phyloP scores from a whole-genome alignment of 2,113 vertebrate species.

The Corydoras sp. region DNA sequence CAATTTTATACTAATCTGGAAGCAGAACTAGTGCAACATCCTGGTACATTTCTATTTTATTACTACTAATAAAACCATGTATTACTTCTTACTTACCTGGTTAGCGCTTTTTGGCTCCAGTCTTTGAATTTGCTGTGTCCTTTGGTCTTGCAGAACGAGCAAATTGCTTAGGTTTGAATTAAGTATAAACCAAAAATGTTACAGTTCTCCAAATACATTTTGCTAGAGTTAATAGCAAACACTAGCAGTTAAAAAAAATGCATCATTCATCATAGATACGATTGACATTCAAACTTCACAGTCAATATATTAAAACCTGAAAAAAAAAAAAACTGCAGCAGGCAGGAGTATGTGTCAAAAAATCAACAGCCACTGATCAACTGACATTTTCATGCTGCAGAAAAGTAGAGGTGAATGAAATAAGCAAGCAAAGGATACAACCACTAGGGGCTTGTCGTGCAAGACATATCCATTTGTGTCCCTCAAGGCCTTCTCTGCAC shows the following conservation, averaged over 20 bases:
- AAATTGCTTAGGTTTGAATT: conserved; percentile 76
- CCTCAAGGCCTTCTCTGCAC: conserved; percentile 86
- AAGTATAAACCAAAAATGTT: conserved; percentile 45
- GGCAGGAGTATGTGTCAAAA: neutral
- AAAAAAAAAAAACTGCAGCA: neutral
- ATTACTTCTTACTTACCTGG: conserved; percentile 4
- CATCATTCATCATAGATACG: neutral
- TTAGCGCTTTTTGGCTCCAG: conserved; percentile 47
- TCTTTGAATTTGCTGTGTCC: conserved; percentile 65
- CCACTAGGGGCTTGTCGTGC: conserved; percentile 88
- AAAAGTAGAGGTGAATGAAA: neutral
- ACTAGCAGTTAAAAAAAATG: conserved; percentile 17
- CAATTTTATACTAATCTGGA: too few relatives aligned
- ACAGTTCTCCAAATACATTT: neutral
- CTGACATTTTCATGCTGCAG: neutral
- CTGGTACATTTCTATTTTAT: neutral
- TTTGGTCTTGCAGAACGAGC: conserved; percentile 94
- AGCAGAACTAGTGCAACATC: too few relatives aligned
- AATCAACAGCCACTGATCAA: neutral
- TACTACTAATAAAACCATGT: neutral
- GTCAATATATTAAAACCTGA: neutral
- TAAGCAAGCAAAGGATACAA: conserved; percentile 82
- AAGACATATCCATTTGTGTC: conserved; percentile 91
- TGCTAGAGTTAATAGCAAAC: neutral
- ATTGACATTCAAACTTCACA: conserved; percentile 4